Base-by-base conservation (phyloP, 1,140 invertebrate genomes). In the Zaprionus lachaisei region DNA sequence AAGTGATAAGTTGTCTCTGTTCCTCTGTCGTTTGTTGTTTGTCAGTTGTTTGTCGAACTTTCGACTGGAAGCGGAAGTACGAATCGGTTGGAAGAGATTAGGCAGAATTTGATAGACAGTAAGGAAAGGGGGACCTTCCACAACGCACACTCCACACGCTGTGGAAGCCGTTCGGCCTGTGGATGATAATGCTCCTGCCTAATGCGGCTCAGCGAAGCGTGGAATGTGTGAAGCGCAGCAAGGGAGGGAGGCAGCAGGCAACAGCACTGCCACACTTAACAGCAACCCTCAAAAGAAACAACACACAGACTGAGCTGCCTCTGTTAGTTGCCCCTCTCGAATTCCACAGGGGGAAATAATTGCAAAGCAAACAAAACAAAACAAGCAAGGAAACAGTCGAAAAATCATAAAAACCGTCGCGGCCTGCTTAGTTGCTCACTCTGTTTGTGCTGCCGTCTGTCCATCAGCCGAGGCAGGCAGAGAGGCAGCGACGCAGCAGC, bases 371-470 rank as follows among this genome's bases (percentile, higher is more conserved):
- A 72, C 76, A 60, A 68, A 70, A 66, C 49, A 54, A 64, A 77
- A 65, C 54, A 55, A 28, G 54, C 56, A 71, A 71, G 15, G 41
- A 44, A 44, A 24, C 49, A 47, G 37, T 44, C 65, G 54, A 77
- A 79, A 87, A 79, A 89, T 84, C 83, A 79, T 71, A 81, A 85
- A 79, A 85, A 81, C 79, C 65, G 68, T 81, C 81, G 79, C 69
- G 69, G 34, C 41, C 66, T 83, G 81, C 77, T 74, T 67, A 73
- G 72, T 71, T 67, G 68, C 54, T 77, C 77, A 76, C 63, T 80
- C 38, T 41, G 38, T 41, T 81, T 64, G 60, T 34, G 31, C 41
- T 81, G 49, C 65, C 67, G 65, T 76, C 79, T 82, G 80, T 78
- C 81, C 74, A 70, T 70, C 70, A 67, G 49, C 54, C 49, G 14